These are phyloP conservation scores for Athene cunicularia DNA, from an alignment of 2,113 vertebrate species.

Conservation along the genomic window DNA sequence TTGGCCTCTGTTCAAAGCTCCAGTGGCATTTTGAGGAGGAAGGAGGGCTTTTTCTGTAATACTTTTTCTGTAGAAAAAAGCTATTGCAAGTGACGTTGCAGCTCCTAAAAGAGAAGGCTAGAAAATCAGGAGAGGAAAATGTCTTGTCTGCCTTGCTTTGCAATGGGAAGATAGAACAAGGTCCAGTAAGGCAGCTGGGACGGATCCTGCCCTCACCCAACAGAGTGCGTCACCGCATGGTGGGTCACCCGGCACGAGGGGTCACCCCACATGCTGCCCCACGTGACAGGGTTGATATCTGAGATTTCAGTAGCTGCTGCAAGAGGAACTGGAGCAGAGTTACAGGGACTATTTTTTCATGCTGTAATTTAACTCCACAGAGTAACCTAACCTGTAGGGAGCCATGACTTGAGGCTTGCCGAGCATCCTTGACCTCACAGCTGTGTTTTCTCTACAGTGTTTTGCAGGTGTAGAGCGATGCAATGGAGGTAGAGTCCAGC, in stretches of 20 bases:
- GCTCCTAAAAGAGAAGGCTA: background rate
- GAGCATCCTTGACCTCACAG: background rate
- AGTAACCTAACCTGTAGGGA: background rate
- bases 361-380: background rate
- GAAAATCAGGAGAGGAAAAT: background rate
- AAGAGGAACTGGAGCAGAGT: background rate
- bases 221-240: background rate
- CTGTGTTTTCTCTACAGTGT: constrained; percentile 32
- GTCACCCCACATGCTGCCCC: accelerated
- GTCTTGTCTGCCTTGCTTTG: background rate
- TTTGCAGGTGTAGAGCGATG: constrained; percentile 81
- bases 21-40: background rate
- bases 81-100: background rate
- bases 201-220: background rate
- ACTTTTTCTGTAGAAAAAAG: background rate
- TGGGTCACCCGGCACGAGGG: background rate
- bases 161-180: background rate
- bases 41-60: background rate
- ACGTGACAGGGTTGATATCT: background rate
- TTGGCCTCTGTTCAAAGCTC: background rate
- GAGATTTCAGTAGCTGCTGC: background rate
- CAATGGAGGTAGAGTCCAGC: constrained; percentile 96
- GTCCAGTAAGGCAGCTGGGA: background rate
- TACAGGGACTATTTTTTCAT: background rate
- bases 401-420: background rate